Base-by-base conservation (phyloP, 2,797 vertebrate genomes). In the Antrozous pallidus region DNA sequence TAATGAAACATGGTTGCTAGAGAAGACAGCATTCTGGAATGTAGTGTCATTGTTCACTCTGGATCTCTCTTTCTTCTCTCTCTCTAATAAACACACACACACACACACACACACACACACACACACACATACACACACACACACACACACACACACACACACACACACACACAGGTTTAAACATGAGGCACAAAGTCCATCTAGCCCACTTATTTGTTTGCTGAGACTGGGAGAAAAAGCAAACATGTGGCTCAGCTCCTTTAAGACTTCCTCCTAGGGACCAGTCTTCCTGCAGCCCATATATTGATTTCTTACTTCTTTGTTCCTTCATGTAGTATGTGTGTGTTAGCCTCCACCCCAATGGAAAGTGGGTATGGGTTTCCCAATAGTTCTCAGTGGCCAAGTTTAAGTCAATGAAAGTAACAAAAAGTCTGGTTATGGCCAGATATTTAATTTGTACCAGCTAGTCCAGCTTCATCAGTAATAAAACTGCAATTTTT, bases 401-500 rank as follows among this genome's bases (percentile, higher is more conserved):
- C 38, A 65, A 74, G 33, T 74, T 70, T 82, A 93, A 94, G 73
- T 89, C 18, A 82, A 6, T 58, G 71, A 67, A 81, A 86, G 14
- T 49, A 75, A 70, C 28, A n/a, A 28, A 33, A 80, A 82, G 10
- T 61, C 51, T 79, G 40, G 65, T 2, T 49, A 28, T 84, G n/a
- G 33, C 33, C 24, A 93, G 36, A 36, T 78, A 91, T n/a, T 70
- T 84, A 78, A 93, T 85, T 78, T 85, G 22, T 49, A 85, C 16
- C n/a, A 78, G 67, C 54, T 61, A 91, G 36, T 67, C 20, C 31
- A 86, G 61, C 24, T 91, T 94, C 73, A 84, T 88, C 47, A 45
- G 56, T 67, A 87, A 93, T 88, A 85, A 89, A 61, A 63, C 10
- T 80, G 24, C 5, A 16, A 58, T 93, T 88, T 94, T 82, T 73